A percentile compares a stretch with the other conserved stretches of the same genome.
phyloP scores from a whole-genome alignment of 1,140 invertebrate species.

The Lepidurus apus region DNA sequence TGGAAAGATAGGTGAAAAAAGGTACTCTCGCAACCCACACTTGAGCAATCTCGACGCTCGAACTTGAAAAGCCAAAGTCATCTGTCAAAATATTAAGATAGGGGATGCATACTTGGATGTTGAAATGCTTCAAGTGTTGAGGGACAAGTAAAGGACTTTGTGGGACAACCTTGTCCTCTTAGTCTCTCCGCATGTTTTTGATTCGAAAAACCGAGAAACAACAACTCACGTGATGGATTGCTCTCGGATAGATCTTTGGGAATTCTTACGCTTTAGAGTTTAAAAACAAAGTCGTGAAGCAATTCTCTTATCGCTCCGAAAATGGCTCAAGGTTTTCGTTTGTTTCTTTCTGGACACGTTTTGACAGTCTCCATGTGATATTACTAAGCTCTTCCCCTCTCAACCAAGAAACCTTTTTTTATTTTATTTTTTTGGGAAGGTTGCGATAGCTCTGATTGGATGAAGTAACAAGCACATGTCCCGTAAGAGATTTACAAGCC shows the following conservation, averaged over 20 bases:
- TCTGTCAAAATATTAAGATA: slow-evolving; percentile 15
- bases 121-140: slow-evolving; percentile 14
- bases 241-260: neutral
- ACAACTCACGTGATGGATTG: slow-evolving; percentile 1
- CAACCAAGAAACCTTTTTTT: too few species aligned
- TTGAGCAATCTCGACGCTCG: neutral
- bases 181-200: neutral
- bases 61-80: neutral
- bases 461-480: neutral
- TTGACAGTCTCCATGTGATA: too few species aligned
- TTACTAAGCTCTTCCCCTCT: too few species aligned
- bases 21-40: neutral
- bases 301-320: neutral
- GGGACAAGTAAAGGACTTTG: neutral
- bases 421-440: neutral
- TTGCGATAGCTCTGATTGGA: neutral
- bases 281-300: neutral
- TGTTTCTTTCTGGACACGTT: neutral
- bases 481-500: neutral
- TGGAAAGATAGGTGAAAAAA: neutral
- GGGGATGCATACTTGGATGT: neutral
- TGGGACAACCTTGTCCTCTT: slow-evolving; percentile 2
- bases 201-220: neutral
- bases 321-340: slow-evolving; percentile 15
- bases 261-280: neutral